Conservation (phyloP, 2,113 vertebrate species). For the Microcebus tavaratra region DNA sequence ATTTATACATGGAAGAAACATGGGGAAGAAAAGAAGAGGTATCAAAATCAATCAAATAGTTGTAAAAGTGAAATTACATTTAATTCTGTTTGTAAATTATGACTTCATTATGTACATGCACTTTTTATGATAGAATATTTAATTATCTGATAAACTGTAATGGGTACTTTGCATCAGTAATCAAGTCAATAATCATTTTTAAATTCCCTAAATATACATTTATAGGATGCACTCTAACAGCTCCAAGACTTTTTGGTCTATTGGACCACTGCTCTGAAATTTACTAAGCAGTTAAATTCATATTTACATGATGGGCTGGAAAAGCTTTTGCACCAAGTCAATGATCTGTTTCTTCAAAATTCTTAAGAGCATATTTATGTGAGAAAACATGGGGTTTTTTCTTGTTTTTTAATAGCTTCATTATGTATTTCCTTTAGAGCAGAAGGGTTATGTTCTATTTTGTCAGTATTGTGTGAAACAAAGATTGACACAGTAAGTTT, state of each 20-base stretch:
- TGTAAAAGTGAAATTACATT: slow-evolving; percentile 32
- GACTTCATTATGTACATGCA: slow-evolving; percentile 61
- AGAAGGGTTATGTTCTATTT: not conserved
- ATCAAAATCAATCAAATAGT: slow-evolving; percentile 43
- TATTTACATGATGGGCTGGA: slow-evolving; percentile 77
- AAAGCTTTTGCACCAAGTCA: slow-evolving; percentile 77
- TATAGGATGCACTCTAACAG: slow-evolving; percentile 53
- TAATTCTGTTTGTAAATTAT: slow-evolving; percentile 79
- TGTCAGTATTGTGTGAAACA: not conserved
- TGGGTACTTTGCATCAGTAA: slow-evolving; percentile 78
- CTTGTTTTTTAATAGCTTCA: slow-evolving; percentile 35
- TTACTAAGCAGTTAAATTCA: slow-evolving; percentile 76
- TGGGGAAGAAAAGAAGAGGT: slow-evolving; percentile 22
- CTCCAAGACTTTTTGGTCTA: slow-evolving; percentile 62
- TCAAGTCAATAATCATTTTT: slow-evolving; percentile 81
- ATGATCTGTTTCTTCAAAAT: slow-evolving; percentile 76
- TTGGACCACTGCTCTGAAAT: slow-evolving; percentile 73
- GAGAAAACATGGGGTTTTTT: slow-evolving; percentile 64
- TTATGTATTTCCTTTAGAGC: slow-evolving; percentile 67
- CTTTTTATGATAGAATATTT: slow-evolving; percentile 77
- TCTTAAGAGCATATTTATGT: slow-evolving; percentile 74
- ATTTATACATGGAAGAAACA: slow-evolving; percentile 63
- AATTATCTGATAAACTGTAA: slow-evolving; percentile 79
- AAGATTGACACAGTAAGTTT: not conserved
- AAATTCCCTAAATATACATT: slow-evolving; percentile 70